phyloP scores from a whole-genome alignment of 2,888 invertebrate species.

The Plusia festucae region DNA sequence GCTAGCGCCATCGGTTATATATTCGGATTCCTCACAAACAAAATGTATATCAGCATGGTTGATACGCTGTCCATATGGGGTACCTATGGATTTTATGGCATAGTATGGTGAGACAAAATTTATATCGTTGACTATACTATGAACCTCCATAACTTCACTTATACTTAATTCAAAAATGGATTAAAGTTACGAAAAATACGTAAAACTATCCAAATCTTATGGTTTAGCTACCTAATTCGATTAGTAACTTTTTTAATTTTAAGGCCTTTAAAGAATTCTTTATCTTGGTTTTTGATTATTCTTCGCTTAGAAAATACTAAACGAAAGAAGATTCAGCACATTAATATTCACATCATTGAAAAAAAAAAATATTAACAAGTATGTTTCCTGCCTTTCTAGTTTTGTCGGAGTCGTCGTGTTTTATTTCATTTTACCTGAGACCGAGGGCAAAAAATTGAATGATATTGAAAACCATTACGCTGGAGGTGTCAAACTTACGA shows the following conservation, averaged over 20 bases:
- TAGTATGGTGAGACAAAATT: slow-evolving; percentile 80
- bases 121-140: neutral
- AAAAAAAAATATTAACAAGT: neutral
- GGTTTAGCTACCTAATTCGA: no score
- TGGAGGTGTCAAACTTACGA: slow-evolving; percentile 87
- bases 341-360: no score
- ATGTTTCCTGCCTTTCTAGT: slow-evolving; percentile 73
- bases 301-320: no score
- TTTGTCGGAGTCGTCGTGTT: slow-evolving; percentile 90
- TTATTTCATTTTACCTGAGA: slow-evolving; percentile 93
- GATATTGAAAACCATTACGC: slow-evolving; percentile 93
- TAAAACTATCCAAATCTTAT: no score
- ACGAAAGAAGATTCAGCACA: no score
- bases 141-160: no score
- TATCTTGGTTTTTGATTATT: neutral
- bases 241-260: no score
- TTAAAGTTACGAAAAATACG: no score
- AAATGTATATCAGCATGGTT: slow-evolving; percentile 92
- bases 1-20: slow-evolving; percentile 93
- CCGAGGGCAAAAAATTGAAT: slow-evolving; percentile 93
- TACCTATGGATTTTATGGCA: slow-evolving; percentile 92
- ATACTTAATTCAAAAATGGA: no score
- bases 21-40: slow-evolving; percentile 93
- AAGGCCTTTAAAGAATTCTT: no score
- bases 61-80: slow-evolving; percentile 91